phyloP scores from a whole-genome alignment of 2,888 invertebrate genomes.

The Pimpla rufipes region DNA sequence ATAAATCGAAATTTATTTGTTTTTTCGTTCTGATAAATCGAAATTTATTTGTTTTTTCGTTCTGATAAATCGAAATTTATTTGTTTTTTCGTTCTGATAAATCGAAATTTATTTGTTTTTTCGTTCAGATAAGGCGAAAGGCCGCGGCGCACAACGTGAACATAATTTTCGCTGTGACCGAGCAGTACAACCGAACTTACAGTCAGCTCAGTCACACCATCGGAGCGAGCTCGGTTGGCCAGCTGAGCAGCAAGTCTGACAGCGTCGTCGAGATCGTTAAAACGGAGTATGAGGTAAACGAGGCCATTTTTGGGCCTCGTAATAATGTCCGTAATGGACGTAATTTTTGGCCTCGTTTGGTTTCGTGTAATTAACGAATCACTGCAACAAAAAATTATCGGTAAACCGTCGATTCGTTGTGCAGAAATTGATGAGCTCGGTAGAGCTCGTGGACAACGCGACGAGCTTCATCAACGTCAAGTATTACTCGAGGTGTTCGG shows the following conservation, averaged over 20 bases:
- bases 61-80: no score
- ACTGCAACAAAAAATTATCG: not conserved
- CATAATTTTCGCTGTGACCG: constrained; percentile 91
- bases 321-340: no score
- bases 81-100: no score
- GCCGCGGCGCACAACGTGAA: constrained; percentile 90
- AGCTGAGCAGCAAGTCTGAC: constrained; percentile 87
- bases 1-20: no score
- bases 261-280: constrained; percentile 90
- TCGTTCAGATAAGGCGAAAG: constrained; percentile 87
- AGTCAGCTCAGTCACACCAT: constrained; percentile 85
- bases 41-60: no score
- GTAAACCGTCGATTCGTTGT: no score
- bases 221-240: constrained; percentile 89
- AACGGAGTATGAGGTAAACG: constrained; percentile 89
- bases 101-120: no score
- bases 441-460: constrained; percentile 84
- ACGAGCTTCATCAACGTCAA: constrained; percentile 86
- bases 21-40: no score
- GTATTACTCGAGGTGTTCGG: constrained; percentile 86
- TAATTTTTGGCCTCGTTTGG: no score
- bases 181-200: constrained; percentile 79
- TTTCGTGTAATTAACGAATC: not conserved
- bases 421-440: constrained; percentile 86
- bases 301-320: no score